phyloP scores from a whole-genome alignment of 1,140 invertebrate species.

The Lordiphosa clarofinis region DNA sequence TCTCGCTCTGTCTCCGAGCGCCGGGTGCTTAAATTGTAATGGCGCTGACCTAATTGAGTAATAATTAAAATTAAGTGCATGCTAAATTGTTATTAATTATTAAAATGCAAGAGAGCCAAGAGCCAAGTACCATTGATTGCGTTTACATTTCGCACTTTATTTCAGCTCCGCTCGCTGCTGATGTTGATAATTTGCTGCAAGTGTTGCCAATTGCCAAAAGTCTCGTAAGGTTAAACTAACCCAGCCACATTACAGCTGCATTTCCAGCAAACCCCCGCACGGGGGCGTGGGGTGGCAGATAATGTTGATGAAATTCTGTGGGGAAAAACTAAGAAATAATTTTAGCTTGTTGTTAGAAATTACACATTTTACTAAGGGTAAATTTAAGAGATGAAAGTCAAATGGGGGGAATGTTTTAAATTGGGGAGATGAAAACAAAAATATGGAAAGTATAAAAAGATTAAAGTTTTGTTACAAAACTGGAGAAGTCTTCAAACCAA shows the following conservation, averaged over 20 bases:
- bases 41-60: constrained; percentile 71
- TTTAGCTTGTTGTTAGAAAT: background rate
- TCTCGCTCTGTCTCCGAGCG: constrained; percentile 15
- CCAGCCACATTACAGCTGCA: constrained; percentile 12
- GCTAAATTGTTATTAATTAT: constrained; percentile 77
- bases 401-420: no score
- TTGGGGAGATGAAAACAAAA: no score
- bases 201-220: constrained; percentile 26
- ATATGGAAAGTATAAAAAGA: no score
- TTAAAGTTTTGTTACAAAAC: no score
- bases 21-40: constrained; percentile 53
- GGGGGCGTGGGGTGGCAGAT: no score
- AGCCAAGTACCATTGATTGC: constrained; percentile 24
- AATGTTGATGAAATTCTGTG: background rate
- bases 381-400: no score
- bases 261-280: background rate
- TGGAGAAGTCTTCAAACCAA: no score
- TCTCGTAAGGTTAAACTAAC: background rate
- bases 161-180: background rate
- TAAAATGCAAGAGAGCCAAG: constrained; percentile 30
- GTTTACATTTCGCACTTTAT: background rate
- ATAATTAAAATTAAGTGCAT: constrained; percentile 72
- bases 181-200: constrained; percentile 31
- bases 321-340: constrained; percentile 3
- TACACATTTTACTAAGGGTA: background rate